These are phyloP conservation scores for Ceriagrion tenellum DNA, from an alignment of 2,888 invertebrate genomes.

Conservation along the genomic window DNA sequence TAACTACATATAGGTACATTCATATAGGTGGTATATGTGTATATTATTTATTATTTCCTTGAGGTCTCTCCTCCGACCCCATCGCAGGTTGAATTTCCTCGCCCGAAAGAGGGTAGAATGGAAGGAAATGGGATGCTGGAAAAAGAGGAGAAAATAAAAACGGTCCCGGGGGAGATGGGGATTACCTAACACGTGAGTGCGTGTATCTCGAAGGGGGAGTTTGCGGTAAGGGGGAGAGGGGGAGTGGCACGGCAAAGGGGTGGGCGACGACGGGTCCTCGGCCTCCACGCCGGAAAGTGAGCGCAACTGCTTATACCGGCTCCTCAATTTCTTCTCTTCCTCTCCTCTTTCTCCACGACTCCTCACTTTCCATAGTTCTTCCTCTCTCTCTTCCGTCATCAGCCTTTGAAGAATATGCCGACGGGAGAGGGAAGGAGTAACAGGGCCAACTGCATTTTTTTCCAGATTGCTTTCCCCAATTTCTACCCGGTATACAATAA, in stretches of 20 bases:
- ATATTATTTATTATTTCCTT: neutral
- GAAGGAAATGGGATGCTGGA: constrained; percentile 34
- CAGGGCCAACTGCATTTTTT: neutral
- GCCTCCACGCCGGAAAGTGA: neutral
- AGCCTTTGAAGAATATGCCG: neutral
- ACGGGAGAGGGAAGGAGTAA: neutral
- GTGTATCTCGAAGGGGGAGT: neutral
- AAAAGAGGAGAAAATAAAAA: neutral
- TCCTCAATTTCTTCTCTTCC: neutral
- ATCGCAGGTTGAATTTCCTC: constrained; percentile 6
- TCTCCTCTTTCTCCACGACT: neutral
- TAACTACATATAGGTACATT: too few species aligned
- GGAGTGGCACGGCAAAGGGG: neutral
- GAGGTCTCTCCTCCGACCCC: neutral
- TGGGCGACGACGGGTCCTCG: neutral
- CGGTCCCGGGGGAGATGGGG: constrained; percentile 7
- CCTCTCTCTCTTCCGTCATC: neutral
- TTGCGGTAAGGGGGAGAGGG: neutral
- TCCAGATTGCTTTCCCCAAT: neutral
- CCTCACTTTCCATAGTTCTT: neutral
- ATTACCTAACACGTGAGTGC: constrained; percentile 22
- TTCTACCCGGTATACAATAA: too few species aligned
- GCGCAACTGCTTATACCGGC: neutral
- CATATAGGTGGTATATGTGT: too few species aligned
- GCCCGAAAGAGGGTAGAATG: constrained; percentile 7